A percentile compares a stretch with the other conserved stretches of the same genome.
phyloP scores from a whole-genome alignment of 2,797 vertebrate species.

The Melanotaenia maccullochi region DNA sequence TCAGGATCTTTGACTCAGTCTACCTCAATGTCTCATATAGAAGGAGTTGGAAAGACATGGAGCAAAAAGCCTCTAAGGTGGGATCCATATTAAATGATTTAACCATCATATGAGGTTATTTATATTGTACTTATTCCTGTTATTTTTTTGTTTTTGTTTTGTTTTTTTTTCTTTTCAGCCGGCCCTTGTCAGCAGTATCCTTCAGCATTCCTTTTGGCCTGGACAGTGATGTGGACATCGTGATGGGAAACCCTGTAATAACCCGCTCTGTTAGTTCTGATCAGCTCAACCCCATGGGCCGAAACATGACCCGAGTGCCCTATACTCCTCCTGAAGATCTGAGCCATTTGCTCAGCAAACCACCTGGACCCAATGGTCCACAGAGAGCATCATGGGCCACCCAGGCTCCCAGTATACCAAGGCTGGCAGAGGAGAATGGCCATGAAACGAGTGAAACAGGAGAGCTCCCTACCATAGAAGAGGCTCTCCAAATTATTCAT shows the following conservation, averaged over 20 bases:
- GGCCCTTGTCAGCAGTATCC: conserved; percentile 89
- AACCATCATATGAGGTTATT: neutral
- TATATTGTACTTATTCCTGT: conserved; percentile 45
- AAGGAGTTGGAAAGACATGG: conserved; percentile 89
- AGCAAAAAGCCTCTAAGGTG: conserved; percentile 90
- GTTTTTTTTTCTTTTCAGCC: conserved; percentile 54
- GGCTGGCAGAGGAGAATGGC: conserved; percentile 81
- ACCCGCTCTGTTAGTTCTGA: conserved; percentile 92
- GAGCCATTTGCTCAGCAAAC: conserved; percentile 67
- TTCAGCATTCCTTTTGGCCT: conserved; percentile 96
- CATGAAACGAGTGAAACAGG: conserved; percentile 73
- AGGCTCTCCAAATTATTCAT: conserved; percentile 94
- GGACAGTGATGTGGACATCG: conserved; percentile 94
- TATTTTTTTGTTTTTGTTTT: neutral
- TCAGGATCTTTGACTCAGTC: conserved; percentile 92
- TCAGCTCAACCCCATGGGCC: conserved; percentile 83
- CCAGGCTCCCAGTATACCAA: conserved; percentile 69
- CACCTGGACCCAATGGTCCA: conserved; percentile 69
- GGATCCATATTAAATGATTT: neutral
- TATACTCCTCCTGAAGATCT: conserved; percentile 77
- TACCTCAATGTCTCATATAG: conserved; percentile 94
- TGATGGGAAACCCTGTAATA: conserved; percentile 93
- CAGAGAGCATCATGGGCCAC: conserved; percentile 84
- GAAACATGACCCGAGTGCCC: conserved; percentile 63
- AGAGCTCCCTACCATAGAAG: conserved; percentile 93